These are phyloP conservation scores for Acleris emargana DNA, from an alignment of 2,888 invertebrate species.

Conservation along the genomic window DNA sequence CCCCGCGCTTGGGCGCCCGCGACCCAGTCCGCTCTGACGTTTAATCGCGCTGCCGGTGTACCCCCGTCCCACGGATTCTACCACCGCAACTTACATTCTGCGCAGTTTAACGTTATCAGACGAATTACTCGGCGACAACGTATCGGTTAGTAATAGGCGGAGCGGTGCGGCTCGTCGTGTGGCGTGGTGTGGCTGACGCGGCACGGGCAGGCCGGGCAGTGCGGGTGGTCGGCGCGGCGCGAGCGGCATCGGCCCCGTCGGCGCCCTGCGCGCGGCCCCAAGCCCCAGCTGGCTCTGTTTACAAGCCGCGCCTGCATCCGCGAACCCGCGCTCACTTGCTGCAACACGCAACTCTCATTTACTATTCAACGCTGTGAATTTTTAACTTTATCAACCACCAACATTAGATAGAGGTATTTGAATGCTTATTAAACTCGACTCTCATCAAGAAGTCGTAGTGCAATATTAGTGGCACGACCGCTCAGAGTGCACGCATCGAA, in stretches of 20 bases:
- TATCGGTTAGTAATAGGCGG: conserved; percentile 46
- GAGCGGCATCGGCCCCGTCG: conserved; percentile 48
- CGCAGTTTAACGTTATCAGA: conserved; percentile 59
- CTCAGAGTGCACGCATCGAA: conserved; percentile 77
- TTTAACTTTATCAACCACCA: conserved; percentile 75
- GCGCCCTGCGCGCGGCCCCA: conserved; percentile 47
- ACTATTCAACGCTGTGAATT: conserved; percentile 79
- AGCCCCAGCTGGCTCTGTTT: conserved; percentile 76
- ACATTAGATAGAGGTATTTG: conserved; percentile 71
- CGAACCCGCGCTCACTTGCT: conserved; percentile 57
- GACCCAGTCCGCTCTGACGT: conserved; percentile 82
- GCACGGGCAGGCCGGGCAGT: conserved; percentile 40
- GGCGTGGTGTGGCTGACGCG: conserved; percentile 33
- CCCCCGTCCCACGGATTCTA: conserved; percentile 58
- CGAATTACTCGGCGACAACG: conserved; percentile 45
- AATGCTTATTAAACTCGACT: conserved; percentile 72
- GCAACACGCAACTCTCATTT: conserved; percentile 76
- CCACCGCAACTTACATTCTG: conserved; percentile 63
- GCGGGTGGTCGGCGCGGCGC: conserved; percentile 39
- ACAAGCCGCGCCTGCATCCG: conserved; percentile 71
- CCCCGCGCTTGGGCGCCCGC: conserved; percentile 54
- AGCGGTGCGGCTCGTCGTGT: conserved; percentile 41
- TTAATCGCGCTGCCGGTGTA: conserved; percentile 76
- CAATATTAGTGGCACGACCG: conserved; percentile 74
- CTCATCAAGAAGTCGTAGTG: conserved; percentile 72